Percentiles rank a stretch among this genome's conserved stretches.
Evolutionary conservation across 2,113 vertebrate genomes (phyloP).

Genomic region (Antechinus flavipes): DNA sequence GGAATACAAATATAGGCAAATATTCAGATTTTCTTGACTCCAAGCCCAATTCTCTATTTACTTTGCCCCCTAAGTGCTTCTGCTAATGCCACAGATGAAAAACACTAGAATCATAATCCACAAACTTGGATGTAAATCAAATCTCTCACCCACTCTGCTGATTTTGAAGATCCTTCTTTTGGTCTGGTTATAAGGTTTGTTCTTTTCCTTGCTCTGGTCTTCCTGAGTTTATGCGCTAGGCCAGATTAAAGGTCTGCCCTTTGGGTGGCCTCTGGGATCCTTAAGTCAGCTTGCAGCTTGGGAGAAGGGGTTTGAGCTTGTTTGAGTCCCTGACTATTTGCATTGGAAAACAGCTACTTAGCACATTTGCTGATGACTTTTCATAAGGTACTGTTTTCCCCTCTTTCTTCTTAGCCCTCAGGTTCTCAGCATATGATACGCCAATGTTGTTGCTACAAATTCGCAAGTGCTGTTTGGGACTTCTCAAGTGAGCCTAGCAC

Average conservation of each 20-base stretch:
- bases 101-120: slow-evolving; percentile 20
- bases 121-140: neutral
- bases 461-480: slow-evolving; percentile 67
- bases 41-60: neutral
- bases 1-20: neutral
- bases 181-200: slow-evolving; percentile 26
- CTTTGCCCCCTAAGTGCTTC: neutral
- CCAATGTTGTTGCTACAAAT: slow-evolving; percentile 69
- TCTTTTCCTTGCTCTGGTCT: slow-evolving; percentile 42
- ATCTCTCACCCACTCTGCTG: neutral
- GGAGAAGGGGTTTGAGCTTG: slow-evolving; percentile 25
- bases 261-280: slow-evolving; percentile 12
- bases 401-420: slow-evolving; percentile 59
- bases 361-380: slow-evolving; percentile 69
- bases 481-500: slow-evolving; percentile 71
- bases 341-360: slow-evolving; percentile 71
- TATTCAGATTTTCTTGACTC: neutral
- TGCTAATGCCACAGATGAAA: neutral
- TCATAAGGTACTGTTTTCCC: slow-evolving; percentile 49
- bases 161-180: neutral
- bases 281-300: slow-evolving; percentile 39
- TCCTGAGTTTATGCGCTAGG: slow-evolving; percentile 2
- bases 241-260: neutral
- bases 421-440: slow-evolving; percentile 71
- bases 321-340: slow-evolving; percentile 62